Conservation (phyloP, 2,113 vertebrate species). For the Condylura cristata region DNA sequence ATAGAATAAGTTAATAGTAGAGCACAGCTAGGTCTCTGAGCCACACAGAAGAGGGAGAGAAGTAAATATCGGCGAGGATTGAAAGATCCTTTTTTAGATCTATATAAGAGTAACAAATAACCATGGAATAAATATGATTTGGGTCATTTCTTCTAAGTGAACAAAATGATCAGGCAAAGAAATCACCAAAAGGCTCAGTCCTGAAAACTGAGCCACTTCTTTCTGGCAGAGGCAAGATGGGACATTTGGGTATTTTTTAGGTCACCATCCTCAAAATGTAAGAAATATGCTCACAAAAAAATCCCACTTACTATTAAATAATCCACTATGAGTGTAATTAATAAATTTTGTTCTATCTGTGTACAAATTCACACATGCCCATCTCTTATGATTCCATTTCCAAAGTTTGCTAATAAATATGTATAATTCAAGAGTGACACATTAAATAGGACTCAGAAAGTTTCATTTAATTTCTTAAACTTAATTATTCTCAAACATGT, state of each 20-base stretch:
- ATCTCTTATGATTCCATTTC: conserved; percentile 3
- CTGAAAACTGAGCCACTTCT: not conserved
- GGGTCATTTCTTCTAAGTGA: conserved; percentile 47
- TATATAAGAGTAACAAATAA: conserved; percentile 42
- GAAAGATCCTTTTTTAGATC: not conserved
- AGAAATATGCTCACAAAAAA: not conserved
- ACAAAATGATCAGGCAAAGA: conserved; percentile 30
- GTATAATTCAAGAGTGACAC: not conserved
- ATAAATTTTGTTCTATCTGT: not conserved
- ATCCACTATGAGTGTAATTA: conserved; percentile 19
- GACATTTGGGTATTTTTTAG: conserved; percentile 27
- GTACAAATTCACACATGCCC: not conserved
- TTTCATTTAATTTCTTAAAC: conserved; percentile 28
- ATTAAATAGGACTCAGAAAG: conserved; percentile 2
- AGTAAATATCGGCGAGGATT: conserved; percentile 9
- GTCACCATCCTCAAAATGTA: conserved; percentile 27
- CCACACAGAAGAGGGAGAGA: not conserved
- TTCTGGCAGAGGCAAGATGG: not conserved
- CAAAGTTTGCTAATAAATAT: not conserved
- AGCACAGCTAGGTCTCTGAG: not conserved
- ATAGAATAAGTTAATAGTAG: conserved; percentile 4
- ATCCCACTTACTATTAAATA: not conserved
- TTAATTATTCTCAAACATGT: conserved; percentile 42
- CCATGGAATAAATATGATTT: not conserved
- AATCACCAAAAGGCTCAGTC: not conserved